Conservation (phyloP, 2,797 vertebrate species). For the Cirrhinus molitorella region DNA sequence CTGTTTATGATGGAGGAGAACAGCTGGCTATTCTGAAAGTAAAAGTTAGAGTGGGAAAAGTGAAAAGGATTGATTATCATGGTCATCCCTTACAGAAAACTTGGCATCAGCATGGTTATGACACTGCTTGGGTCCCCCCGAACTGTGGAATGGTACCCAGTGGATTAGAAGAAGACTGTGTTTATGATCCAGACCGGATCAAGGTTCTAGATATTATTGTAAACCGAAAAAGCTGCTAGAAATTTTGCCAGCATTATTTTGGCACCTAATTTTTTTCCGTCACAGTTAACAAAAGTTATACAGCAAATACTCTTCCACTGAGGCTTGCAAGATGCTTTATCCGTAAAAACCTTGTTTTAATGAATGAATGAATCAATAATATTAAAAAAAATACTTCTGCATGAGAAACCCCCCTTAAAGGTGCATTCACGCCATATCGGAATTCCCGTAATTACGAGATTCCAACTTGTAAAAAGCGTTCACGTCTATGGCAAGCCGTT, state of each 20-base stretch:
- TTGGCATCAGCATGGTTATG: constrained; percentile 59
- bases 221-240: not conserved
- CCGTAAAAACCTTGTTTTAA: too few relatives aligned
- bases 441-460: too few relatives aligned
- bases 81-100: constrained; percentile 53
- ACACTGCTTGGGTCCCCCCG: constrained; percentile 63
- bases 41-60: constrained; percentile 52
- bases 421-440: too few relatives aligned
- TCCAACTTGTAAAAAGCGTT: too few relatives aligned
- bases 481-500: too few relatives aligned
- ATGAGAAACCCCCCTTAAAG: too few relatives aligned
- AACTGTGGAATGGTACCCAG: constrained; percentile 68
- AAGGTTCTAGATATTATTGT: not conserved
- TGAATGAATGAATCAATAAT: too few relatives aligned
- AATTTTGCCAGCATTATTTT: not conserved
- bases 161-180: constrained; percentile 73
- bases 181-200: constrained; percentile 70
- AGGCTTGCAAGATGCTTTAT: too few relatives aligned
- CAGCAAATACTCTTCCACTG: too few relatives aligned
- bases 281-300: not conserved
- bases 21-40: constrained; percentile 50
- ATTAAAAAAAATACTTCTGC: too few relatives aligned
- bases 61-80: constrained; percentile 56
- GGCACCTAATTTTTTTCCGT: not conserved
- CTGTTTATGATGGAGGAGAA: fast-evolving